Percentiles rank a stretch among this genome's conserved stretches.
These are phyloP conservation scores for Hybognathus amarus DNA, from an alignment of 2,797 vertebrate genomes.

Conservation along the genomic window DNA sequence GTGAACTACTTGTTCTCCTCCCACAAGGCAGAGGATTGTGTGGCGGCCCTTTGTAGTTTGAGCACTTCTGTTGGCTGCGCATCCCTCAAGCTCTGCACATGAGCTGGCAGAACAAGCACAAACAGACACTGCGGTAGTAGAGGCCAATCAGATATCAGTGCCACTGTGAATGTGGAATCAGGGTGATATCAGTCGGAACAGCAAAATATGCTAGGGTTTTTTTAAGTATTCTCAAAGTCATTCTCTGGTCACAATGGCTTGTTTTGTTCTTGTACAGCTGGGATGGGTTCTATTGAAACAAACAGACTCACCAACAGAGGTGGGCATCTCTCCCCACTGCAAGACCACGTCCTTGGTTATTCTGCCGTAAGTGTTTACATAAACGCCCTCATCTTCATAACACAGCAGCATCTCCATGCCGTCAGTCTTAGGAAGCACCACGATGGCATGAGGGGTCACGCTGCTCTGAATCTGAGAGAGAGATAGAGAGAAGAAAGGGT, in stretches of 20 bases:
- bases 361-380: slow-evolving; percentile 88
- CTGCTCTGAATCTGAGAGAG: slow-evolving; percentile 84
- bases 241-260: neutral
- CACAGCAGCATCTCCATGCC: slow-evolving; percentile 92
- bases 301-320: slow-evolving; percentile 82
- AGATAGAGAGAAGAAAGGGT: neutral
- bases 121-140: slow-evolving; percentile 11
- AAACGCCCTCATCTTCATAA: slow-evolving; percentile 90
- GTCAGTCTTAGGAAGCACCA: slow-evolving; percentile 88
- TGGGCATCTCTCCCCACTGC: slow-evolving; percentile 92
- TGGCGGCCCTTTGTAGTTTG: slow-evolving; percentile 22
- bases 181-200: neutral
- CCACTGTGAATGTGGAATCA: neutral
- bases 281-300: neutral
- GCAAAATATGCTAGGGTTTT: neutral
- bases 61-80: neutral
- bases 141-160: neutral
- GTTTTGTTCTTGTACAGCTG: neutral
- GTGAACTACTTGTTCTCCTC: slow-evolving; percentile 41
- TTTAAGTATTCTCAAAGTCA: neutral
- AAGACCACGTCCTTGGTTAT: slow-evolving; percentile 91
- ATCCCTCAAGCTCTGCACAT: slow-evolving; percentile 21
- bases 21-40: slow-evolving; percentile 24
- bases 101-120: slow-evolving; percentile 1
- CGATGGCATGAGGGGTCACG: slow-evolving; percentile 88